These are phyloP conservation scores for Mastigias papua DNA, from an alignment of 30 jellyfish, hydroid and myxozoan genomes.

Conservation along the genomic window DNA sequence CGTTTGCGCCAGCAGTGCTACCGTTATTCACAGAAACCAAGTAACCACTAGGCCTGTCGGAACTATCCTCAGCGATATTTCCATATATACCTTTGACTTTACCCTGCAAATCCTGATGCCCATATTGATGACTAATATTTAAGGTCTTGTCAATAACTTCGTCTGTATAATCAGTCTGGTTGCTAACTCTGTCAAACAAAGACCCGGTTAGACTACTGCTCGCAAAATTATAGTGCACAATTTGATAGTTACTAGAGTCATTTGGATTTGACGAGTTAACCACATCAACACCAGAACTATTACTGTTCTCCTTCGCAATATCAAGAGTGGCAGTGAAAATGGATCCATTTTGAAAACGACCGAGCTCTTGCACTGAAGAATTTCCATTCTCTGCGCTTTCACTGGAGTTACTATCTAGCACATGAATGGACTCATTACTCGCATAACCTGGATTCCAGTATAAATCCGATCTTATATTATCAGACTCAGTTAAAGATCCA, in stretches of 20 bases:
- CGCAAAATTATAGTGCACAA: too few species aligned
- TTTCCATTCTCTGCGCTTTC: not conserved
- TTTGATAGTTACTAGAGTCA: not conserved
- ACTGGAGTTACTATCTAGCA: not conserved
- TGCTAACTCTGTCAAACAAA: not conserved
- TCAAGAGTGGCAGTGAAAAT: not conserved
- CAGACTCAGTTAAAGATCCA: not conserved
- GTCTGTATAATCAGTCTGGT: too few species aligned
- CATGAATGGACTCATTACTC: not conserved
- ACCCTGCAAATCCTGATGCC: too few species aligned
- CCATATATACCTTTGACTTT: too few species aligned
- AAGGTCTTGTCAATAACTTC: too few species aligned
- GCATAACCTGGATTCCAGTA: conserved; percentile 2
- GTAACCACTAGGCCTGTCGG: too few species aligned
- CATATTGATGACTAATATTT: too few species aligned
- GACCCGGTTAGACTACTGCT: too few species aligned
- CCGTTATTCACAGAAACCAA: too few species aligned
- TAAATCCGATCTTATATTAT: conserved; percentile 1
- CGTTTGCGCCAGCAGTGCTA: too few species aligned
- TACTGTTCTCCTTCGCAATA: not conserved
- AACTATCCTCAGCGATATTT: too few species aligned
- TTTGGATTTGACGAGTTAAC: not conserved
- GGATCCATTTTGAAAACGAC: not conserved
- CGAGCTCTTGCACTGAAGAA: not conserved
- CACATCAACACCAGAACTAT: not conserved